phyloP scores from a whole-genome alignment of 2,888 invertebrate species.

The Calliphora vomitoria region DNA sequence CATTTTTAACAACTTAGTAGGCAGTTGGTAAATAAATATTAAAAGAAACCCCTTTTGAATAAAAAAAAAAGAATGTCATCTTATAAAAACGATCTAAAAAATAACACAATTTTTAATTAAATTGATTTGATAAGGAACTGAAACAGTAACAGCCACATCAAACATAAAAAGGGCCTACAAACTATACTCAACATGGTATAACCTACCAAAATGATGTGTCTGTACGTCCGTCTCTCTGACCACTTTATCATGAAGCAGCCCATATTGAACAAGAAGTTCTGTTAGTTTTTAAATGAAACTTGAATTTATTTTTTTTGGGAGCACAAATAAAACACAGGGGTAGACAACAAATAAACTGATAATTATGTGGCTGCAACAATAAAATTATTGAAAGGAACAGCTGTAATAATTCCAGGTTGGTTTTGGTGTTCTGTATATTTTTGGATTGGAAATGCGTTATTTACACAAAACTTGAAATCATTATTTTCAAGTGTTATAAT shows the following conservation, averaged over 20 bases:
- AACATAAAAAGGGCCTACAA: conserved; percentile 18
- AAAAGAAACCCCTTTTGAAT: conserved; percentile 20
- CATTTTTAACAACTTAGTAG: conserved; percentile 41
- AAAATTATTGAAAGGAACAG: conserved; percentile 43
- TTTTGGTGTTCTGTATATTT: conserved; percentile 1
- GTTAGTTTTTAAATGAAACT: conserved; percentile 27
- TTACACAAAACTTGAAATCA: conserved; percentile 68
- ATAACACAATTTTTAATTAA: conserved; percentile 70
- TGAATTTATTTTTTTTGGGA: neutral
- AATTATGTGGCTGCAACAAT: conserved; percentile 11
- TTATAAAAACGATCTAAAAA: conserved; percentile 62
- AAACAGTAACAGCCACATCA: conserved; percentile 6
- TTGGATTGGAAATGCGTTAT: conserved; percentile 54
- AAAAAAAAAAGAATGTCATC: conserved; percentile 46
- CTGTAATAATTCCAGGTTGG: conserved; percentile 55
- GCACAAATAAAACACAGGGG: neutral
- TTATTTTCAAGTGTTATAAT: conserved; percentile 64
- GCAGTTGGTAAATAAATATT: conserved; percentile 44
- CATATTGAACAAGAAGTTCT: conserved; percentile 19
- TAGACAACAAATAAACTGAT: conserved; percentile 25
- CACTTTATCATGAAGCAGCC: neutral
- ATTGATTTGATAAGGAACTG: conserved; percentile 65
- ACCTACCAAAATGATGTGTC: neutral
- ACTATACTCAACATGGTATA: neutral
- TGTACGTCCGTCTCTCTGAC: neutral